Percentiles rank a stretch among this genome's conserved stretches.
Evolutionary conservation across 92 coral and sea anemone genomes (phyloP).

Genomic region (Ricordea florida): DNA sequence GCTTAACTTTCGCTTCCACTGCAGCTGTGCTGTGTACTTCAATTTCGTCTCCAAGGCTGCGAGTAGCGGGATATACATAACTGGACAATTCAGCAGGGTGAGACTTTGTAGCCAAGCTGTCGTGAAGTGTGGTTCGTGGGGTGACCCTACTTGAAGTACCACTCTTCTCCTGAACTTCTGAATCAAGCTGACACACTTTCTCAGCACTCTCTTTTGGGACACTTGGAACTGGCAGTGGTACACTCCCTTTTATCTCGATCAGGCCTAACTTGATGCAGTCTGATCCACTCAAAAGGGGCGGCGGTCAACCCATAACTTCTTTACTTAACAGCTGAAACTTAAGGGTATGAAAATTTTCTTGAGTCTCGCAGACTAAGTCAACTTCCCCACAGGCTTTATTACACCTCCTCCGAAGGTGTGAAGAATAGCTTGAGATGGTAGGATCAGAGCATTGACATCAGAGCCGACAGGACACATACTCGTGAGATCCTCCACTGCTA

Average conservation of each 20-base stretch:
- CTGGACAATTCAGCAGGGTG: background rate
- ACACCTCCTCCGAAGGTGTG: background rate
- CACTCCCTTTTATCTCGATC: slow-evolving; percentile 6
- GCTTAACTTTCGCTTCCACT: background rate
- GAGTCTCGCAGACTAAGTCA: background rate
- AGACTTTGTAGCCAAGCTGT: background rate
- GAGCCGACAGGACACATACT: too few species aligned
- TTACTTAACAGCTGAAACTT: slow-evolving; percentile 9
- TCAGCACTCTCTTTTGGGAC: background rate
- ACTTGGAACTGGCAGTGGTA: background rate
- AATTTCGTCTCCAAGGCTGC: background rate
- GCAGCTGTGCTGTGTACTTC: background rate
- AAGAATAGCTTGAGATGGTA: background rate
- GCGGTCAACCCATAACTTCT: slow-evolving; percentile 1
- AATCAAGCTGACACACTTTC: background rate
- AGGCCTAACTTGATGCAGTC: slow-evolving; percentile 10
- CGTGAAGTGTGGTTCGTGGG: background rate
- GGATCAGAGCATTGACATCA: too few species aligned
- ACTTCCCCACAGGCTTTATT: background rate
- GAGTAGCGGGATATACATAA: background rate
- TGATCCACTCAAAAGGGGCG: slow-evolving; percentile 6
- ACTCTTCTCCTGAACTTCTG: background rate
- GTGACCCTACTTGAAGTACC: background rate
- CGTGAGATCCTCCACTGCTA: too few species aligned
- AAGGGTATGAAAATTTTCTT: background rate